Evolutionary conservation across 2,113 vertebrate species (phyloP).

Genomic region (Hemiscyllium ocellatum): DNA sequence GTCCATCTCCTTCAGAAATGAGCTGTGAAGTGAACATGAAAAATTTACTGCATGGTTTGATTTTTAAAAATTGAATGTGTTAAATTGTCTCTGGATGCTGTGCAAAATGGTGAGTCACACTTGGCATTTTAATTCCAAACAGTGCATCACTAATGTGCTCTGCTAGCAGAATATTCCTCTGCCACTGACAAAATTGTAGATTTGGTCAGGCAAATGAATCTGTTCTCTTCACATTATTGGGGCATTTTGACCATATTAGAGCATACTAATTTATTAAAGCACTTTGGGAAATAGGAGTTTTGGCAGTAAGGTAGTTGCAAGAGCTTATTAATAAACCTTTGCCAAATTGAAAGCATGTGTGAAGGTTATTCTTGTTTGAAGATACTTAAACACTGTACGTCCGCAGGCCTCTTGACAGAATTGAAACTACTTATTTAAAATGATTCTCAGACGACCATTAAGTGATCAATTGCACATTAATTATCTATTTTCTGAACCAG

Average conservation of each 20-base stretch:
- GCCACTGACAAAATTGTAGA: not conserved
- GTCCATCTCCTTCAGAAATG: not conserved
- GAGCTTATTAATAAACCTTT: not conserved
- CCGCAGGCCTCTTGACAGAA: not conserved
- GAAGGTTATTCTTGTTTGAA: not conserved
- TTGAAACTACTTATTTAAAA: not conserved
- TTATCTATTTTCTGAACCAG: conserved; percentile 1
- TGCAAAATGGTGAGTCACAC: not conserved
- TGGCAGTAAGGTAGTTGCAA: not conserved
- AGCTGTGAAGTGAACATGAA: not conserved
- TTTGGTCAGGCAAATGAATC: not conserved
- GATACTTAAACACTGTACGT: not conserved
- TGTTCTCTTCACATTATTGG: not conserved
- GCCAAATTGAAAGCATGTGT: not conserved
- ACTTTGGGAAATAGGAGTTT: conserved; percentile 21
- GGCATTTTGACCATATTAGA: too few relatives aligned
- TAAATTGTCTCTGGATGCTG: not conserved
- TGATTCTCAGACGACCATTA: not conserved
- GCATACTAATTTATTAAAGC: not conserved
- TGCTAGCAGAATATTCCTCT: not conserved
- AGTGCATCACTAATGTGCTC: not conserved
- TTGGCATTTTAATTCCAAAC: conserved; percentile 11
- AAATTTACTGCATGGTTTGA: not conserved
- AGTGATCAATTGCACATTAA: conserved; percentile 3
- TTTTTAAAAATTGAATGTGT: not conserved